Conservation (phyloP, 37 sponge, comb jelly and placozoan genomes). For the Bolinopsis microptera region DNA sequence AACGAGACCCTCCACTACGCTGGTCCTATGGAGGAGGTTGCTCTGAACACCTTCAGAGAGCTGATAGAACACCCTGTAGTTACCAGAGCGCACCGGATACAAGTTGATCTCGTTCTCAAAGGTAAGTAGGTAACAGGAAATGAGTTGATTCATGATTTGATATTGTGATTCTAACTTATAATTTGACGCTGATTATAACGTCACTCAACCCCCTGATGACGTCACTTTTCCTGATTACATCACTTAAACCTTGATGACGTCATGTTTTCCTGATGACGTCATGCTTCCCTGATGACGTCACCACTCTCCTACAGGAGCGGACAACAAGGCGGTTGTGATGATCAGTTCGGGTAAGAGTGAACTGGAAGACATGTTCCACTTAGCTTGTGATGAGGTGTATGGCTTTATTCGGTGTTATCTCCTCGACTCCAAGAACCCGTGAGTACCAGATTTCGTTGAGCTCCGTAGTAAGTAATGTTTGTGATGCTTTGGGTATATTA, state of each 20-base stretch:
- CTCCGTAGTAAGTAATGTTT: too few relatives aligned
- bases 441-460: too few relatives aligned
- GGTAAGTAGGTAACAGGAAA: neutral
- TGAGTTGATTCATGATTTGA: too few relatives aligned
- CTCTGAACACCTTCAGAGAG: slow-evolving; percentile 40
- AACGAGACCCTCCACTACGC: neutral
- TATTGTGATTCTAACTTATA: too few relatives aligned
- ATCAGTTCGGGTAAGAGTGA: neutral
- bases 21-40: neutral
- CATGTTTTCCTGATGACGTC: neutral
- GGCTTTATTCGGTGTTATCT: slow-evolving; percentile 22
- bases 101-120: slow-evolving; percentile 49
- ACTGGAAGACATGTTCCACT: slow-evolving; percentile 20
- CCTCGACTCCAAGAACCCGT: neutral
- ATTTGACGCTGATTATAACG: too few relatives aligned
- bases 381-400: slow-evolving; percentile 48
- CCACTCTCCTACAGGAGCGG: neutral
- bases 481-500: too few relatives aligned
- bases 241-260: neutral
- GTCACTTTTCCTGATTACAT: neutral
- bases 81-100: slow-evolving; percentile 19
- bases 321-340: slow-evolving; percentile 22
- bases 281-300: neutral
- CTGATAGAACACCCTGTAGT: slow-evolving; percentile 31
- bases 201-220: too few relatives aligned